phyloP scores from a whole-genome alignment of 2,888 invertebrate genomes.

The Acanthopleura granulata region DNA sequence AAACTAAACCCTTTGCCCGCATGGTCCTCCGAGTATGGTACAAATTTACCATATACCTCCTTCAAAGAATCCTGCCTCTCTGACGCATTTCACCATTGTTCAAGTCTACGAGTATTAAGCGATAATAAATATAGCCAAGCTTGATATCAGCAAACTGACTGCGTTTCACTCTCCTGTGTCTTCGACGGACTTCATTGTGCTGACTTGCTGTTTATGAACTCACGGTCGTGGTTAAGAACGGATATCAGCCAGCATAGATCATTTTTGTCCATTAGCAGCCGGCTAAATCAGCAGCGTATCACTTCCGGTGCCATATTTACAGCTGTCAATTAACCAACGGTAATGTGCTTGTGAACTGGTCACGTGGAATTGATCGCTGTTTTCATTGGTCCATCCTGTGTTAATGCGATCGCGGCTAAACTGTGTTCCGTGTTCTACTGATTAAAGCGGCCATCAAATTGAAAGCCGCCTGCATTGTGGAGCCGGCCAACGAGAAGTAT shows the following conservation, averaged over 20 bases:
- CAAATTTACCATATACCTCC: no score
- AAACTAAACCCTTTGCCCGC: no score
- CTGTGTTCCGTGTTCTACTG: no score
- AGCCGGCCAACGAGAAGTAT: no score
- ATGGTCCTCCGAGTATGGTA: no score
- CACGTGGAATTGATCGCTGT: background rate
- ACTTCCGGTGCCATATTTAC: slow-evolving; percentile 10
- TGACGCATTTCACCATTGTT: no score
- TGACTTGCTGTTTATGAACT: background rate
- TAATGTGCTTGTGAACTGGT: background rate
- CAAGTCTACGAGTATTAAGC: no score
- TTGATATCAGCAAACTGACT: background rate
- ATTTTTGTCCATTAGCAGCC: slow-evolving; percentile 5
- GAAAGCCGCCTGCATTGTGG: no score
- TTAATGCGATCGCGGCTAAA: background rate
- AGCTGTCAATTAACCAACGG: background rate
- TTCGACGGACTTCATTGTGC: background rate
- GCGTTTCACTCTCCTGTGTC: background rate
- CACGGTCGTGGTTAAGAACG: background rate
- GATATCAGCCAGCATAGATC: background rate
- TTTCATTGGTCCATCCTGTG: background rate
- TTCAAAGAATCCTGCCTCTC: no score
- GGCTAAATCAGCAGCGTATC: slow-evolving; percentile 2
- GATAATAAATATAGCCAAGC: no score
- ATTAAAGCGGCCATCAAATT: no score